Evolutionary conservation across 92 coral and sea anemone genomes (phyloP).

Genomic region (Zoanthus solanderi): DNA sequence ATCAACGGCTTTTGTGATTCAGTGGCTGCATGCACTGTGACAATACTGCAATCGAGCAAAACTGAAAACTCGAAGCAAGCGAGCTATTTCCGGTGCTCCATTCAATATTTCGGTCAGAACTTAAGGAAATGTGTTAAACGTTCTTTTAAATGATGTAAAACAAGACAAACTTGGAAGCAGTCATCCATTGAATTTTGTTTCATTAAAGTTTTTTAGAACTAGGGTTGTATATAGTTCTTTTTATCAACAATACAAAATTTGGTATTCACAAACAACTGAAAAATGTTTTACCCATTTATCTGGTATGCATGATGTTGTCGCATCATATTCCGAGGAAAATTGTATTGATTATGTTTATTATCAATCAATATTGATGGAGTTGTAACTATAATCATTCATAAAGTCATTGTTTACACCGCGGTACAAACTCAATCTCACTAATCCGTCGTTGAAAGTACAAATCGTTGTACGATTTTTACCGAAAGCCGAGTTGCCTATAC

Average conservation of each 20-base stretch:
- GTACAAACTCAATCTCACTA: background rate
- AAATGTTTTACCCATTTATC: background rate
- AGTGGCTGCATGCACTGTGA: background rate
- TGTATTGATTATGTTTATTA: constrained; percentile 11
- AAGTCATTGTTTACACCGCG: no score
- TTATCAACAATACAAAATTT: background rate
- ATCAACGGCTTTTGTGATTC: constrained; percentile 8
- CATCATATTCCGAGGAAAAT: background rate
- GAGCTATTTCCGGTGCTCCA: background rate
- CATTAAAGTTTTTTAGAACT: background rate
- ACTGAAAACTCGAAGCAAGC: background rate
- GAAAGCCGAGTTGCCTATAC: background rate
- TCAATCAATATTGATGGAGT: background rate
- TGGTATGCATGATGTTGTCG: background rate
- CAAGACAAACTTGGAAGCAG: background rate
- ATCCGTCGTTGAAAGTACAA: background rate
- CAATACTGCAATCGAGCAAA: background rate
- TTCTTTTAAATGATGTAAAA: background rate
- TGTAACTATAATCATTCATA: background rate
- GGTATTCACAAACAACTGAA: background rate
- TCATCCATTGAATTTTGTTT: background rate
- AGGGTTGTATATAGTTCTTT: background rate
- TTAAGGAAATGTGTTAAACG: background rate
- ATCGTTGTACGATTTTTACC: background rate
- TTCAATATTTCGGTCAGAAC: background rate